phyloP scores from a whole-genome alignment of 2,797 vertebrate genomes.

The Smutsia temminckii region DNA sequence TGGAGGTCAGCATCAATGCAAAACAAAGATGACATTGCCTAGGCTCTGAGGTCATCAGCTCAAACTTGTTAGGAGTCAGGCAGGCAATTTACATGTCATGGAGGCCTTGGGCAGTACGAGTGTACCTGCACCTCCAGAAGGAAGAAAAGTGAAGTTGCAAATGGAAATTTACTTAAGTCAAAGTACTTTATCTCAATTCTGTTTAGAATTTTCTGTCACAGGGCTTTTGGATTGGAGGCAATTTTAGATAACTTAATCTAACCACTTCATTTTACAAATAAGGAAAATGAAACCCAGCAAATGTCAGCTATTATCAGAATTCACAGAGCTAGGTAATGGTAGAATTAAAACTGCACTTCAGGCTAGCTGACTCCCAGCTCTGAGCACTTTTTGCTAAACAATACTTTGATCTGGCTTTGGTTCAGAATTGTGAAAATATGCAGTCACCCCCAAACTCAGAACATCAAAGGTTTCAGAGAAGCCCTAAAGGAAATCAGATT shows the following conservation, averaged over 20 bases:
- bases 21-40: background rate
- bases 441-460: background rate
- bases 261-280: background rate
- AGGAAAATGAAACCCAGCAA: conserved; percentile 41
- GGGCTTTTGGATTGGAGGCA: background rate
- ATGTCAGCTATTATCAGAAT: conserved; percentile 31
- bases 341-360: background rate
- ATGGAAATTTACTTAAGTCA: conserved; percentile 1
- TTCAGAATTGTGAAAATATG: background rate
- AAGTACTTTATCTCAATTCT: conserved; percentile 12
- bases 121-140: background rate
- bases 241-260: conserved; percentile 17
- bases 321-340: background rate
- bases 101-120: background rate
- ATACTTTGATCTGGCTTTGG: background rate
- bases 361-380: background rate
- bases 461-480: background rate
- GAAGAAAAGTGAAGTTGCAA: background rate
- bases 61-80: background rate
- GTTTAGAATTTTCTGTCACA: background rate
- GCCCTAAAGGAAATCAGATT: background rate
- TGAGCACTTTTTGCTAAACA: background rate
- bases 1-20: background rate
- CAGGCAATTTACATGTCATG: background rate
- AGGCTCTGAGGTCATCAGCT: background rate